A percentile compares a stretch with the other conserved stretches of the same genome.
Conservation (phyloP, 2,113 vertebrate species). For the Cathartes aura region DNA sequence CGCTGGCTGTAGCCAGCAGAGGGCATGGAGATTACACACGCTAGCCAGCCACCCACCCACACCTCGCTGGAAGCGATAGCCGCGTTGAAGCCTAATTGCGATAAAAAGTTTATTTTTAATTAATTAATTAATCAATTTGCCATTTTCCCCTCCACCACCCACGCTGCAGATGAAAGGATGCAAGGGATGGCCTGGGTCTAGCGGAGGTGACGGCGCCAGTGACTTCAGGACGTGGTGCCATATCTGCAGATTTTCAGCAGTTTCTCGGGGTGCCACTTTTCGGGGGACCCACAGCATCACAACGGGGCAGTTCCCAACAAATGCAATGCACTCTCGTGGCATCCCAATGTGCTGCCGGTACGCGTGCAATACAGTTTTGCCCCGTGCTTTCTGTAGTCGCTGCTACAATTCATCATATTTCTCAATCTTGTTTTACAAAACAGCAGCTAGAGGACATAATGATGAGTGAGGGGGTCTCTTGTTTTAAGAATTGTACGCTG, state of each 20-base stretch:
- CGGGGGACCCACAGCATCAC: not conserved
- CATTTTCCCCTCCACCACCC: not conserved
- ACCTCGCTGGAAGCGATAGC: not conserved
- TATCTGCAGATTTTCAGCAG: not conserved
- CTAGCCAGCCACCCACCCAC: not conserved
- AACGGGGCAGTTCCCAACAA: not conserved
- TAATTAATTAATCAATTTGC: not conserved
- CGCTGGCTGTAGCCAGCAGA: constrained; percentile 71
- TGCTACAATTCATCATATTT: not conserved
- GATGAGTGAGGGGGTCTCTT: not conserved
- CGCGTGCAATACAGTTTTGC: fast-evolving
- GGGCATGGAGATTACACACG: constrained; percentile 69
- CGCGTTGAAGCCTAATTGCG: not conserved
- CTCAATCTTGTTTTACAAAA: not conserved
- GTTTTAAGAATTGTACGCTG: not conserved
- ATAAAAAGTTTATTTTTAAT: not conserved
- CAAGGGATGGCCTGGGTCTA: not conserved
- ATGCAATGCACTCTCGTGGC: fast-evolving
- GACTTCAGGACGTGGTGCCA: not conserved
- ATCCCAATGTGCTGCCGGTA: not conserved
- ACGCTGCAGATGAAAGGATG: not conserved
- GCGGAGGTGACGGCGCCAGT: not conserved
- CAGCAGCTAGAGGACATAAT: not conserved
- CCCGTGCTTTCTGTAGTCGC: not conserved
- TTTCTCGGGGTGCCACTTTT: not conserved